These are phyloP conservation scores for Campoplex capitator DNA, from an alignment of 2,888 invertebrate genomes.

Conservation along the genomic window DNA sequence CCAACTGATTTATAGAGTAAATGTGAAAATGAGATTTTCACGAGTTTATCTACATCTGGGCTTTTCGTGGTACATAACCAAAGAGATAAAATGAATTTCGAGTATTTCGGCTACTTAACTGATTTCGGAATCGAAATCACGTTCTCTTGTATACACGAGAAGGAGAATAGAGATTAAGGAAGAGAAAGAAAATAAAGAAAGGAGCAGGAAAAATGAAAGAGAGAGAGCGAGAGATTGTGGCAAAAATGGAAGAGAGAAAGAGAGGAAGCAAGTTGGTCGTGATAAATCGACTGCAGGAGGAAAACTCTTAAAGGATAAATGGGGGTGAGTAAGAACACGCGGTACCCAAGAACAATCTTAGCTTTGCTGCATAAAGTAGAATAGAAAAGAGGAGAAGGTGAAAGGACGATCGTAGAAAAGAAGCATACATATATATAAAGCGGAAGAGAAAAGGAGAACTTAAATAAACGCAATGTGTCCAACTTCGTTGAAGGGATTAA, in stretches of 20 bases:
- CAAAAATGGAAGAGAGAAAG: constrained; percentile 42
- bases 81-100: constrained; percentile 1
- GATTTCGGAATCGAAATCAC: constrained; percentile 11
- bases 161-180: not conserved
- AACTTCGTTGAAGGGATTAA: constrained; percentile 68
- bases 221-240: constrained; percentile 5
- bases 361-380: constrained; percentile 41
- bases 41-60: too few species aligned
- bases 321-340: constrained; percentile 60
- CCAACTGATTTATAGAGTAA: not conserved
- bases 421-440: constrained; percentile 44
- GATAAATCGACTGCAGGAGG: constrained; percentile 73
- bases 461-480: constrained; percentile 56
- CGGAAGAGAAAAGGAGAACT: constrained; percentile 59
- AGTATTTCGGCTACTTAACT: not conserved
- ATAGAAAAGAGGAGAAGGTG: constrained; percentile 24
- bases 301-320: constrained; percentile 5
- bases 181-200: not conserved
- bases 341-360: constrained; percentile 53
- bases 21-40: not conserved
- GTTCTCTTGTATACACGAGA: not conserved
- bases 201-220: not conserved
- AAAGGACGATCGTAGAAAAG: constrained; percentile 38
- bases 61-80: too few species aligned
- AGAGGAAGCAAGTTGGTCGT: constrained; percentile 74